Evolutionary conservation across 1,140 invertebrate genomes (phyloP), one percentile per base, ranked within the genome.

Genomic region (Polypedilum vanderplanki): DNA sequence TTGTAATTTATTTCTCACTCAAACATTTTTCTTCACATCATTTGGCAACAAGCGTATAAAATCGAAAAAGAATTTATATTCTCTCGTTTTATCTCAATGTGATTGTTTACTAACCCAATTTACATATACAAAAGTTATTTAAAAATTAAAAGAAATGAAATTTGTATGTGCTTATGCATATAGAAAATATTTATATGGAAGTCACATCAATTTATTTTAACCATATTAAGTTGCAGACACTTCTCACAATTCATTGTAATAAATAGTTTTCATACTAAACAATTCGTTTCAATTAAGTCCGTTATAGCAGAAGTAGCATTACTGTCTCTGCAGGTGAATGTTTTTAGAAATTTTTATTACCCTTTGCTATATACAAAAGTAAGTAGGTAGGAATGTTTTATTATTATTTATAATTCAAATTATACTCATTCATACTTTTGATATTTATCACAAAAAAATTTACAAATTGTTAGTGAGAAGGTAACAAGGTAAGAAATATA

Each of bases 71-170:
- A 46, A 46, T 46, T 46, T 46, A 46, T 46, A n/a, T n/a, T n/a
- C n/a, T n/a, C n/a, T n/a, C 41, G 9, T 10, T 10, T 10, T 15
- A 46, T 8, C 41, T 46, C 41, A 10, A 15, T 46, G 41, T 46
- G 41, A 46, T 46, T 46, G 41, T 46, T 46, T 46, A 46, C 41
- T 46, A 46, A 46, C 41, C 41, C 8, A 46, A 46, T 46, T 46
- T 46, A 8, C 41, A 46, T 46, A 46, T 46, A 46, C 9, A 46
- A 46, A 46, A 46, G 15, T 15, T 8, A 46, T 15, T 15, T 8
- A 8, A 10, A 46, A 46, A 46, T 10, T 46, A 46, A 46, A 15
- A 46, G 9, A 46, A 8, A 46, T 10, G 15, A 10, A 46, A 46
- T 15, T 46, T 10, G 9, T 10, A 10, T 10, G 15, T 15, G 15